A percentile compares a stretch with the other conserved stretches of the same genome.
These are phyloP conservation scores for Tipula unca DNA, from an alignment of 2,888 invertebrate genomes.

Conservation along the genomic window DNA sequence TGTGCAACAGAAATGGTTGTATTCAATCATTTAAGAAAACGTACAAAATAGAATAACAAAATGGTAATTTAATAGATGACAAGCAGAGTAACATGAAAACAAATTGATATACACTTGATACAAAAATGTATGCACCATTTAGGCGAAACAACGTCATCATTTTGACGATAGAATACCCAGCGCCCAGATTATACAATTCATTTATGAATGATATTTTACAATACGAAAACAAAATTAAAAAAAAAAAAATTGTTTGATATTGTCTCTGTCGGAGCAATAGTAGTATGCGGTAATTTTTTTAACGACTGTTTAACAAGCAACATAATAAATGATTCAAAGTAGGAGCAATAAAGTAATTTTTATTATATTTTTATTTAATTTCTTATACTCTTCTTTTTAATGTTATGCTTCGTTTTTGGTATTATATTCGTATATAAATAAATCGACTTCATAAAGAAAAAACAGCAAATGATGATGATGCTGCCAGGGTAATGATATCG, in stretches of 20 bases:
- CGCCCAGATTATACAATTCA: neutral
- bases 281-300: neutral
- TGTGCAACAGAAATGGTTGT: neutral
- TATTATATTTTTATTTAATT: neutral
- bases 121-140: neutral
- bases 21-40: neutral
- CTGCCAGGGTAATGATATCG: neutral
- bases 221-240: neutral
- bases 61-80: slow-evolving; percentile 2
- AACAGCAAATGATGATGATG: neutral
- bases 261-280: neutral
- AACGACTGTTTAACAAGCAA: neutral
- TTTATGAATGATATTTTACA: neutral
- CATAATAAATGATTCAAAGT: neutral
- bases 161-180: neutral
- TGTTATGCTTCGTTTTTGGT: neutral
- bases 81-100: neutral
- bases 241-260: neutral
- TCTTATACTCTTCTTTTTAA: neutral
- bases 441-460: neutral
- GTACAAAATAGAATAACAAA: neutral
- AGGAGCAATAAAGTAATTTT: neutral
- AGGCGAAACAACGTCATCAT: neutral
- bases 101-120: neutral
- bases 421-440: neutral